Evolutionary conservation across 2,888 invertebrate species (phyloP).

Genomic region (Hypselothyrea guttata): DNA sequence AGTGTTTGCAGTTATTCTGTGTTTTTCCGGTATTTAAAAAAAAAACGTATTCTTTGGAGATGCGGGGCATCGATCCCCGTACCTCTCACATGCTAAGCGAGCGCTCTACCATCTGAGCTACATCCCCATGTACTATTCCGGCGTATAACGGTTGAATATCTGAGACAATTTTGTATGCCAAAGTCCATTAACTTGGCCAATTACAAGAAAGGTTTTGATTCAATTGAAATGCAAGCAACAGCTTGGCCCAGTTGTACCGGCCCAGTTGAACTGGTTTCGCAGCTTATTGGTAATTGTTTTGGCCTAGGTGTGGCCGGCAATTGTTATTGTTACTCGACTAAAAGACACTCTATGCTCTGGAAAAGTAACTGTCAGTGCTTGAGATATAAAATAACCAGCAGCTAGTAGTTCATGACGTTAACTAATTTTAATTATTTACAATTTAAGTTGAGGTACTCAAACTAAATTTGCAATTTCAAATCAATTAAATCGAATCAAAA

Average conservation of each 20-base stretch:
- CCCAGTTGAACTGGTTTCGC: constrained; percentile 59
- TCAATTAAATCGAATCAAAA: no score
- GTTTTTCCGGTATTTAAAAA: constrained; percentile 9
- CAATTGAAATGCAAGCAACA: constrained; percentile 53
- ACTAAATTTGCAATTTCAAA: no score
- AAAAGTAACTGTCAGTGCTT: no score
- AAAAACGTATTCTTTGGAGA: constrained; percentile 69
- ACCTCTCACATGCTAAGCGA: constrained; percentile 83
- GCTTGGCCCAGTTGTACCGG: constrained; percentile 34
- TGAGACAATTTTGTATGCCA: constrained; percentile 4
- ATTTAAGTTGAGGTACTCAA: no score
- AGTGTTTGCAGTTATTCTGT: constrained; percentile 74
- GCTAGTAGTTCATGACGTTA: no score
- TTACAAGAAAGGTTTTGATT: constrained; percentile 26
- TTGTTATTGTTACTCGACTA: neutral
- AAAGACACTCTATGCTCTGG: no score
- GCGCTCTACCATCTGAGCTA: constrained; percentile 83
- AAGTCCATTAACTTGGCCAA: constrained; percentile 18
- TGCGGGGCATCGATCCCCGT: constrained; percentile 83
- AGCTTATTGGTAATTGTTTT: constrained; percentile 22
- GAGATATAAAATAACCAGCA: no score
- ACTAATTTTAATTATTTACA: no score
- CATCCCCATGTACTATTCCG: constrained; percentile 71
- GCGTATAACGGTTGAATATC: constrained; percentile 25
- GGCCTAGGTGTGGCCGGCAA: constrained; percentile 13